Percentiles rank a stretch among this genome's conserved stretches.
Conservation (phyloP, 53 echinoderm and acorn worm species). For the Holothuria scabra region DNA sequence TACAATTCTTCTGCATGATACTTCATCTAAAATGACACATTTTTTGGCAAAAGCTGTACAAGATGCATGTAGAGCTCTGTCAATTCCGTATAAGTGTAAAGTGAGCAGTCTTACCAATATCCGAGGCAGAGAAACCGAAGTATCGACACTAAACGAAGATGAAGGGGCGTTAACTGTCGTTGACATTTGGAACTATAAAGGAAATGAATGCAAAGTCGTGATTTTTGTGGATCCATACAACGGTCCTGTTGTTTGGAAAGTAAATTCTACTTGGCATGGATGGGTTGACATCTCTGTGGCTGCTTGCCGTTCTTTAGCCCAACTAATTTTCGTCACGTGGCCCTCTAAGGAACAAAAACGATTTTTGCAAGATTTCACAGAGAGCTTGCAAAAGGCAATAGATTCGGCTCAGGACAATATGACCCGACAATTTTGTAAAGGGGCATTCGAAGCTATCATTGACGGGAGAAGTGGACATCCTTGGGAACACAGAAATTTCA, state of each 20-base stretch:
- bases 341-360: neutral
- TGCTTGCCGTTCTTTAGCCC: constrained; percentile 4
- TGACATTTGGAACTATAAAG: constrained; percentile 47
- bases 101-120: constrained; percentile 2
- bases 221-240: constrained; percentile 35
- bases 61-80: constrained; percentile 9
- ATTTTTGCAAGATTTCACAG: neutral
- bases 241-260: constrained; percentile 35
- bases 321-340: constrained; percentile 40
- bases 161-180: neutral
- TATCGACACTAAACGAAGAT: neutral
- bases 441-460: neutral
- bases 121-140: neutral
- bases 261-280: constrained; percentile 16
- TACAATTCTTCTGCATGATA: constrained; percentile 30
- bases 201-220: constrained; percentile 37
- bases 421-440: neutral
- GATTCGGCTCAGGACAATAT: neutral
- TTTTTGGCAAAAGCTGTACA: constrained; percentile 1
- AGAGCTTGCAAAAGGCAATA: neutral
- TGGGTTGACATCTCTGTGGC: constrained; percentile 24
- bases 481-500: neutral
- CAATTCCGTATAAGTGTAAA: neutral
- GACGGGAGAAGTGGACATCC: constrained; percentile 15
- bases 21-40: neutral